These are phyloP conservation scores for Drosophila ananassae DNA, from an alignment of 1,140 invertebrate genomes.

Conservation along the genomic window DNA sequence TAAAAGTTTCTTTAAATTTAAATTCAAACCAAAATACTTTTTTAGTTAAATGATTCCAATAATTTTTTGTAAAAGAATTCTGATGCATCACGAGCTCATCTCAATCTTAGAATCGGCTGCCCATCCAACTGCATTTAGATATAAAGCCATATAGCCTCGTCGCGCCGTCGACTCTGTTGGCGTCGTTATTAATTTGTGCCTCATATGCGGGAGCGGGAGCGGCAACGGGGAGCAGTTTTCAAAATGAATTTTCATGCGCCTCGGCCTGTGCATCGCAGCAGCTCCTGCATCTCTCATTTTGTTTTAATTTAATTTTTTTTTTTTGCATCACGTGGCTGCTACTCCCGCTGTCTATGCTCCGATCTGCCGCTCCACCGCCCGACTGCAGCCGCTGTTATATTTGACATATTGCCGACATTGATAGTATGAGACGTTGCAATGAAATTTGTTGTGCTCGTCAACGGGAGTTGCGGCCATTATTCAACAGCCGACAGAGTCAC, in stretches of 20 bases:
- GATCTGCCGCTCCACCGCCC: not conserved
- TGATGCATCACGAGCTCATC: slow-evolving; percentile 15
- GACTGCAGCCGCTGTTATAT: slow-evolving; percentile 59
- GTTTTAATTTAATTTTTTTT: slow-evolving; percentile 40
- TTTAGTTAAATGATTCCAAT: too few species aligned
- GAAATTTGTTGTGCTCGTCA: slow-evolving; percentile 78
- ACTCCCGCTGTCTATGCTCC: slow-evolving; percentile 30
- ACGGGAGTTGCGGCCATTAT: slow-evolving; percentile 65
- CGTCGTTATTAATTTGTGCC: slow-evolving; percentile 73
- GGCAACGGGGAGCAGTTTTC: slow-evolving; percentile 43
- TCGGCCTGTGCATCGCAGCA: slow-evolving; percentile 34
- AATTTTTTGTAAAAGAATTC: not conserved
- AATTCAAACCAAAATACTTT: too few species aligned
- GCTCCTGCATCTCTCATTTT: slow-evolving; percentile 45
- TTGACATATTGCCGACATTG: slow-evolving; percentile 80
- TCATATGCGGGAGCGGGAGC: slow-evolving; percentile 26
- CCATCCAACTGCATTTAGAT: slow-evolving; percentile 19
- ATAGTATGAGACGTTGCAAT: slow-evolving; percentile 76
- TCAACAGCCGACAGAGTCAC: slow-evolving; percentile 48
- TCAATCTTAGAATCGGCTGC: not conserved
- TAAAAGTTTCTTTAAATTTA: too few species aligned
- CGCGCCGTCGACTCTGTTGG: slow-evolving; percentile 55
- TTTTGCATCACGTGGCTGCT: slow-evolving; percentile 68
- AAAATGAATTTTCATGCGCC: slow-evolving; percentile 70
- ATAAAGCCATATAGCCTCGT: slow-evolving; percentile 39